phyloP scores from a whole-genome alignment of 2,113 vertebrate genomes.

The Burhinus oedicnemus region DNA sequence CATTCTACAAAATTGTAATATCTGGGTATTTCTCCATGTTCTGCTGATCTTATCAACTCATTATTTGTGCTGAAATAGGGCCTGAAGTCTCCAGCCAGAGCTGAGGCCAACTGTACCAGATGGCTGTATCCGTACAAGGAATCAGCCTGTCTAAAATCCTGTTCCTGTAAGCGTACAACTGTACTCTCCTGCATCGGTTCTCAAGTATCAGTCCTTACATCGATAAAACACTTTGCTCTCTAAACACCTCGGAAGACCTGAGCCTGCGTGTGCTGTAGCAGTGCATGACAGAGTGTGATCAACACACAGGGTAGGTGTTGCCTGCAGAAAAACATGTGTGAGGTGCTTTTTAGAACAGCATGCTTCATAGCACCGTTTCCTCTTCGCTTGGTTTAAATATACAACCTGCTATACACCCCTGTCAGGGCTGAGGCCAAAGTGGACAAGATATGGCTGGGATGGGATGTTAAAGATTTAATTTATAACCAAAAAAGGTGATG shows the following conservation, averaged over 20 bases:
- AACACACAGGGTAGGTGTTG: neutral
- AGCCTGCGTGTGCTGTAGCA: neutral
- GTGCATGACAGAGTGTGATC: accelerated
- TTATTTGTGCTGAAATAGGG: neutral
- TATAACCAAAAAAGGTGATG: neutral
- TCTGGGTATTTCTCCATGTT: neutral
- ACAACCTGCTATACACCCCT: neutral
- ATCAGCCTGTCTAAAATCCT: neutral
- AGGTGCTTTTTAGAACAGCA: neutral
- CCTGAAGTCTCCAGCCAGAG: neutral
- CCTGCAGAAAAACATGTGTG: neutral
- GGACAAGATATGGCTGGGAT: neutral
- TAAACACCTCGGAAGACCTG: neutral
- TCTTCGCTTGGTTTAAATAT: neutral
- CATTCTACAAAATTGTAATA: neutral
- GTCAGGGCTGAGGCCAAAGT: neutral
- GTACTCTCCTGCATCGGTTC: too few species aligned
- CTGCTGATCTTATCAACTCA: neutral
- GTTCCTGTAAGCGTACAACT: neutral
- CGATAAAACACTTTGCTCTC: too few species aligned
- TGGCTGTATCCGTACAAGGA: neutral
- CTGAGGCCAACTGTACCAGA: neutral
- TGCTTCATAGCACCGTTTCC: neutral
- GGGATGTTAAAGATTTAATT: neutral
- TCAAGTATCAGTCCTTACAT: too few species aligned